Base-by-base conservation (phyloP, 2,888 invertebrate species). In the Tinea semifulvella region DNA sequence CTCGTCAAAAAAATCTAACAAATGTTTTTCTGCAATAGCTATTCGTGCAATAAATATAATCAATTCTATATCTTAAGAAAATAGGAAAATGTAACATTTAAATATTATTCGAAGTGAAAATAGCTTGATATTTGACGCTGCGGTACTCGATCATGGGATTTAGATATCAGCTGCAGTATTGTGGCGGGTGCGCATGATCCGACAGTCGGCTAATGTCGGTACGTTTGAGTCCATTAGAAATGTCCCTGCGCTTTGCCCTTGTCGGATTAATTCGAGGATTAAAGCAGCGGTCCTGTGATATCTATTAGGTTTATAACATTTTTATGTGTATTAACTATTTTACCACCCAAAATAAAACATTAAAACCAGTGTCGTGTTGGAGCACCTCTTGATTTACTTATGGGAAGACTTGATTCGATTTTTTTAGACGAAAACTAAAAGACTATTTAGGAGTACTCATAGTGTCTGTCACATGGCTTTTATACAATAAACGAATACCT, bases 161-260 rank as follows among this genome's bases (percentile, higher is more conserved):
- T 57, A 60, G 57, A 56, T 60, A 60, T 55, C 52, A 58, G 63
- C 56, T 58, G 58, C 52, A 50, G 55, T 54, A 59, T 63, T 64
- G 56, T 57, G 52, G 53, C 27, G 48, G 47, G 48, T 36, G 26
- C 50, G 52, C 51, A 51, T 65, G 66, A 69, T 68, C 65, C 55
- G 70, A 70, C 65, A 63, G 60, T 60, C 60, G 55, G 57, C 55
- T 74, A 74, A 73, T 70, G 68, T 60, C 74, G 76, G 75, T 56
- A 51, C 60, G 63, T 71, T 73, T 74, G 64, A 65, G 59, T 54
- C 65, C 60, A 68, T 72, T 65, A 64, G 56, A 52, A 50, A 52
- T 26, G 43, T 47, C 47, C 51, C 56, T 22, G 45, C 55, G 54
- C 55, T 49, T 49, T 52, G 52, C 48, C 57, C 53, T 52, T 53